phyloP scores from a whole-genome alignment of 2,888 invertebrate genomes.

The Exephanes ischioxanthus region DNA sequence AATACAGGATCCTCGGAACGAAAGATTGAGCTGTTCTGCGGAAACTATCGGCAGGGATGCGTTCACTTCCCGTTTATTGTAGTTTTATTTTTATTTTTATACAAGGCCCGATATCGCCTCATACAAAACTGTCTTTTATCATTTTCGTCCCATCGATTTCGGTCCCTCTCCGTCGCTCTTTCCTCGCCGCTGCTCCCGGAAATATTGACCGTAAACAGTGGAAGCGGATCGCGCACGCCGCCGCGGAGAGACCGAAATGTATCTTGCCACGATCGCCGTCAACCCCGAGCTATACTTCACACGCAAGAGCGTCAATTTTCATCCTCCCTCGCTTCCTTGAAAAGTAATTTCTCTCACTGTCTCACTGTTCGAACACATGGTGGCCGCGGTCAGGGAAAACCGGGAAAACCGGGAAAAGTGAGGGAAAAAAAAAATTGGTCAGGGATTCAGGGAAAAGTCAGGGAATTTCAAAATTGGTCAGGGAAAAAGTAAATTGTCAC shows the following conservation, averaged over 20 bases:
- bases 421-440: no score
- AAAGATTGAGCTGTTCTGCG: slow-evolving; percentile 39
- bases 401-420: no score
- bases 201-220: slow-evolving; percentile 44
- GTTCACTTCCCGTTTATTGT: background rate
- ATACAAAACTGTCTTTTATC: slow-evolving; percentile 27
- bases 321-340: slow-evolving; percentile 9
- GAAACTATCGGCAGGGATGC: slow-evolving; percentile 31
- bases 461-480: no score
- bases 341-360: slow-evolving; percentile 1
- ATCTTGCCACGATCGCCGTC: slow-evolving; percentile 21
- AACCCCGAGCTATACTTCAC: slow-evolving; percentile 1
- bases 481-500: no score
- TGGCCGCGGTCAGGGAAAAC: no score
- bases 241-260: slow-evolving; percentile 8
- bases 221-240: slow-evolving; percentile 12
- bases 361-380: background rate
- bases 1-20: slow-evolving; percentile 7
- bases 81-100: slow-evolving; percentile 28
- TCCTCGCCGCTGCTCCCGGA: background rate
- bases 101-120: slow-evolving; percentile 8
- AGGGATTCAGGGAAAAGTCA: no score
- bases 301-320: slow-evolving; percentile 13
- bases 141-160: slow-evolving; percentile 25
- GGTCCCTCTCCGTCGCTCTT: slow-evolving; percentile 2